These are phyloP conservation scores for Drosophila borborema DNA, from an alignment of 2,888 invertebrate genomes.

Conservation along the genomic window DNA sequence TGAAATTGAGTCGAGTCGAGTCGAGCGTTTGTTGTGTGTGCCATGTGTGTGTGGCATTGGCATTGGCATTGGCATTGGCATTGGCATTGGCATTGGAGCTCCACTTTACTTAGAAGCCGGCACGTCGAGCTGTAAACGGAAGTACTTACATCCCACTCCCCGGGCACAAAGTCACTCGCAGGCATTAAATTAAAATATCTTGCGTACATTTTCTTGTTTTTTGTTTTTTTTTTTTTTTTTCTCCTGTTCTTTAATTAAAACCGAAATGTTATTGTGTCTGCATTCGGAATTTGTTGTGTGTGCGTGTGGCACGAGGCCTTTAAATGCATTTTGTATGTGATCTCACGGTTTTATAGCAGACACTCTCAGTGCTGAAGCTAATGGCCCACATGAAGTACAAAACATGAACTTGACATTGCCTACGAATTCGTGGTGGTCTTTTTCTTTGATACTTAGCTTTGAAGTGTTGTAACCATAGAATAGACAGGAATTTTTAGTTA, in stretches of 20 bases:
- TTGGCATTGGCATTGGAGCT: conserved; percentile 69
- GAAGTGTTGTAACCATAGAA: background rate
- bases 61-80: conserved; percentile 43
- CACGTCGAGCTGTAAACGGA: conserved; percentile 73
- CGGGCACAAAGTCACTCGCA: conserved; percentile 44
- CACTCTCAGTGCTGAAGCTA: conserved; percentile 45
- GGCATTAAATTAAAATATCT: conserved; percentile 77
- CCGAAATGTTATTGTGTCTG: conserved; percentile 67
- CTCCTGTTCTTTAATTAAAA: conserved; percentile 65
- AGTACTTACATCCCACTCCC: conserved; percentile 57
- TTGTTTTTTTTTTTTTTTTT: conserved; percentile 8
- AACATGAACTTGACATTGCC: conserved; percentile 63
- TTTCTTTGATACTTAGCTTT: background rate
- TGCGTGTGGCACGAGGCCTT: conserved; percentile 46
- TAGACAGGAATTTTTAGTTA: background rate
- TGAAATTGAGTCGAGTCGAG: conserved; percentile 71
- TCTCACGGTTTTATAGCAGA: conserved; percentile 69
- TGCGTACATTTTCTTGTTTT: conserved; percentile 40
- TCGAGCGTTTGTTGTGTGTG: conserved; percentile 53
- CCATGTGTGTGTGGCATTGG: conserved; percentile 29
- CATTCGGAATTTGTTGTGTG: conserved; percentile 20
- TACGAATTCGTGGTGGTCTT: conserved; percentile 58
- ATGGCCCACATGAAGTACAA: conserved; percentile 38
- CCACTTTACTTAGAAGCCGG: conserved; percentile 45
- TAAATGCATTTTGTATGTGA: conserved; percentile 78